Base-by-base conservation (phyloP, 2,797 vertebrate genomes). In the Crossoptilon crossoptilon region DNA sequence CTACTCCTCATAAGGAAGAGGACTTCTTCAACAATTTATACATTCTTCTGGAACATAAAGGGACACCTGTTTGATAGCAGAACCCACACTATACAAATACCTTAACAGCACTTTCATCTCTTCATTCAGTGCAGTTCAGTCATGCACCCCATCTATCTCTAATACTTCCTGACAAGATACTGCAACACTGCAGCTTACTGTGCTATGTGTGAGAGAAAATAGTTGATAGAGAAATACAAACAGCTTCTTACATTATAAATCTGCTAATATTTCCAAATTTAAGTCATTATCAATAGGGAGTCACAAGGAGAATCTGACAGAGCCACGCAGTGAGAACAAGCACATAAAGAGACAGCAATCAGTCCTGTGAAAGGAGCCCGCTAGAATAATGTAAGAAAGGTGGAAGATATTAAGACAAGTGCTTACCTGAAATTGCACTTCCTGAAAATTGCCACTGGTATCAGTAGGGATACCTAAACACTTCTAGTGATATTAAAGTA, bases 191-290 rank as follows among this genome's bases (percentile, higher is more conserved):
- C 79, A 94, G 51, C 51, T 70, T 62, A 29, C 63, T 73, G 13
- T 56, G 60, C 24, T 37, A 31, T 60, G n/a, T 44, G 56, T 27
- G 82, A 91, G 33, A 71, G 51, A 84, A 95, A 95, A 86, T 53
- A 95, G 70, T 56, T 85, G 59, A 86, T 88, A 86, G 39, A 78
- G 86, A 90, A 90, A 88, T 82, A 90, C 89, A 93, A 78, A 95
- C 39, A 93, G 73, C 44, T 90, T 82, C 71, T 93, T 60, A 76
- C 41, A 41, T 88, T 86, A 67, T 78, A 89, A 48, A 48, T 51
- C 83, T 63, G 70, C 33, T 93, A 92, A 91, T 79, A 88, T 76
- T 95, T 91, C 93, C 91, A 92, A 87, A 93, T 11, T 91, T 95
- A 94, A 91, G 53, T 78, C 0, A 4, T 84, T 94, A 84, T 88